Base-by-base conservation (phyloP, 1,140 invertebrate genomes). In the Scylla paramamosain region DNA sequence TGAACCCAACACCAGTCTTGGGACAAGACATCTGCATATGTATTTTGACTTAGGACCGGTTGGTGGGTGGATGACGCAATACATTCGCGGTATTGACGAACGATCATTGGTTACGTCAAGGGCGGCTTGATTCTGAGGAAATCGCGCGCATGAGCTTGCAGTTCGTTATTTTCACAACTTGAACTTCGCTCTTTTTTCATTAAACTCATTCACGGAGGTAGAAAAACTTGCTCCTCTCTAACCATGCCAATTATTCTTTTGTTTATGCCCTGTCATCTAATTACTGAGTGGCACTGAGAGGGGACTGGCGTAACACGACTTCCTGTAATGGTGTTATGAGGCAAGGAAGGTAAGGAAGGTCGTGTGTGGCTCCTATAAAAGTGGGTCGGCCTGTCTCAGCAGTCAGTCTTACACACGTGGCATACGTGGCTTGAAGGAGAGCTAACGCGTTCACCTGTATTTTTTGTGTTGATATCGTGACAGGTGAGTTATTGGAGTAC, bases 401-500 rank as follows among this genome's bases (percentile, higher is more conserved):
- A 20, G 67, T 77, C 67, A 77, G 67, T 77, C 67, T 77, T 77
- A 7, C n/a, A 20, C 67, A 77, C 67, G 20, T n/a, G n/a, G n/a
- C n/a, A n/a, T n/a, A n/a, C n/a, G 67, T n/a, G 67, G 67, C n/a
- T 77, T n/a, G 67, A 59, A 59, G 52, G 67, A 77, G 67, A 77
- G 67, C 67, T 20, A n/a, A 77, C 67, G 25, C 25, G 25, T 20
- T 20, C 52, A 14, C 12, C 52, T 14, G 52, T 12, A 59, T 14
- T 8, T 59, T 8, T 59, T 20, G 52, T 59, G 52, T 59, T 20
- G 3, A 12, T 59, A 59, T 12, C 10, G 52, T 59, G 10, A 59
- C 52, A 59, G 52, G 52, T 59, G 52, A 59, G 39, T 39, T 39
- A 39, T 39, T 39, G 39, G 39, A 39, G 39, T 6, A 39, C 1